Conservation (phyloP, 2,113 vertebrate species). For the Bungarus multicinctus region DNA sequence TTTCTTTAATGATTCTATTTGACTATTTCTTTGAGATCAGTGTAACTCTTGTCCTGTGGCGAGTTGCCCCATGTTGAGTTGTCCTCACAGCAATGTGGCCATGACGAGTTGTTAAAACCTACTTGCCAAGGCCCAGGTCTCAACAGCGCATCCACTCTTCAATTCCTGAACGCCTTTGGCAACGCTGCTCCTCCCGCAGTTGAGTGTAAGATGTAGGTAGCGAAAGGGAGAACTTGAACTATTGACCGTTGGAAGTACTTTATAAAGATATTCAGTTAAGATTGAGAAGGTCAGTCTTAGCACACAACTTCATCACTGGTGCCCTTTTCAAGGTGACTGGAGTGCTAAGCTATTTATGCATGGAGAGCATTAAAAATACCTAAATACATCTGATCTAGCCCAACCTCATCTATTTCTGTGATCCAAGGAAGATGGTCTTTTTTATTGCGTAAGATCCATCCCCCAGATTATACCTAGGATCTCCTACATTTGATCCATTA, state of each 20-base stretch:
- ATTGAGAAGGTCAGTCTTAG: neutral
- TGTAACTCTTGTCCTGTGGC: neutral
- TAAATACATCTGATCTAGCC: neutral
- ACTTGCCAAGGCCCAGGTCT: neutral
- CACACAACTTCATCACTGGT: neutral
- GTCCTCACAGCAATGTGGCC: accelerated
- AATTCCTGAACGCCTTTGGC: neutral
- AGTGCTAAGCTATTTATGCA: neutral
- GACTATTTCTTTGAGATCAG: neutral
- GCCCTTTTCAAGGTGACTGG: neutral
- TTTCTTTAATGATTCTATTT: neutral
- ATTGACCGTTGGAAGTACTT: neutral
- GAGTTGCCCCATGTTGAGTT: neutral
- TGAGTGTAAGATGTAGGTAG: neutral
- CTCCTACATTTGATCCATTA: neutral
- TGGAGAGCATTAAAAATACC: neutral
- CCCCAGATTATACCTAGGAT: neutral
- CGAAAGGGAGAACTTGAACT: neutral
- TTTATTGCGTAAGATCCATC: neutral
- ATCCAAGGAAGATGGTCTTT: neutral
- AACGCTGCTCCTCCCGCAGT: neutral
- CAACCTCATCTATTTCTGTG: neutral
- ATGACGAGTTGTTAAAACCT: neutral
- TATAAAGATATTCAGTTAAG: neutral
- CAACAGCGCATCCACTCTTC: neutral